Evolutionary conservation across 30 jellyfish, hydroid and myxozoan genomes (phyloP), one percentile per base, ranked within the genome.

Genomic region (Aurelia coerulea): DNA sequence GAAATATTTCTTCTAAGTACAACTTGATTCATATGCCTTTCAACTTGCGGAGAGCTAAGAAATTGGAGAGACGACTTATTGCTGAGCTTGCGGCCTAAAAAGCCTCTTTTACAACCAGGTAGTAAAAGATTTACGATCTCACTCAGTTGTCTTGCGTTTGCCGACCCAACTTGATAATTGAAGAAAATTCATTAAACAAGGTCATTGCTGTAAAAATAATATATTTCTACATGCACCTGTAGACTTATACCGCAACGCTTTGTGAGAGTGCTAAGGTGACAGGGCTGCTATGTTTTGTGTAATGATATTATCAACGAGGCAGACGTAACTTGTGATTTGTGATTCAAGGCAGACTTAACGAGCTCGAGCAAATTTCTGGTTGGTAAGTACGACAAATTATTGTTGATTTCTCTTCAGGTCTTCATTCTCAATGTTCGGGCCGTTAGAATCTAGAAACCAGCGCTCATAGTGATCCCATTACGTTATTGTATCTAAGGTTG

Each of bases 161-260:
- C 70, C 70, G 70, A 60, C 35, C 13, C 70, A 60, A 60, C 31
- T 60, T 60, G 51, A 6, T 39, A 65, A 41, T 50, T 63, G 54
- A 66, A 56, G 73, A 66, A 41, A 56, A 59, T 37, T 79, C 68
- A 49, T 32, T 8, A 64, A 14, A 79, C 89, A 58, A 65, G 89
- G 89, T 79, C 89, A 79, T 42, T 29, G 58, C 66, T 33, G 54
- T 23, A 54, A 33, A 11, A 79, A 64, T 56, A 62, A 42, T 64
- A 79, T 67, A 65, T 79, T 79, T 33, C 64, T 11, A 52, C 9
- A 42, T 79, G 89, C 89, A 79, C 80, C 73, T 79, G 89, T 59
- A 79, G 80, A 53, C 16, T 33, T 65, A 52, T 51, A 79, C 89
- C 89, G 67, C 89, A 79, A 65, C n/a, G 29, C 72, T 41, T 70